Evolutionary conservation across 2,113 vertebrate species (phyloP).

Genomic region (Oxyura jamaicensis): DNA sequence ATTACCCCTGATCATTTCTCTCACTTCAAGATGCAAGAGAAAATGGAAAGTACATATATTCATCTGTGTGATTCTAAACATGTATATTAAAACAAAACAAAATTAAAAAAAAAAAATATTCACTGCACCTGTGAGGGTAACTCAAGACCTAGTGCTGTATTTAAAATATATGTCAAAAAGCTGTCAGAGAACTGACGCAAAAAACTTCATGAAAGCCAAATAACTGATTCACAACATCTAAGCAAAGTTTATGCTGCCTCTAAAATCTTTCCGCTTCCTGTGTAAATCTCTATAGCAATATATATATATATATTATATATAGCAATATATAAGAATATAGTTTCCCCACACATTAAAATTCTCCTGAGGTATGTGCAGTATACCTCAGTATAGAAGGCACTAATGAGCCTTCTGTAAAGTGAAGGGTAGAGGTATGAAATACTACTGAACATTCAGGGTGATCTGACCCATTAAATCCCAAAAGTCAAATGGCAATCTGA

Average conservation of each 20-base stretch:
- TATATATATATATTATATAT: background rate
- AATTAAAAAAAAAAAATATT: background rate
- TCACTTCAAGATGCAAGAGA: background rate
- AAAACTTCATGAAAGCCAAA: background rate
- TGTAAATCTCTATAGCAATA: background rate
- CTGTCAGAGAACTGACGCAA: background rate
- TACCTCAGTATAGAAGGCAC: too few relatives aligned
- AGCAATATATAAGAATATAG: background rate
- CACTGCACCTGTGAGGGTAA: background rate
- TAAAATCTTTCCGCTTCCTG: background rate
- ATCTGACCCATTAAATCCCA: background rate
- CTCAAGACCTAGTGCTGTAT: background rate
- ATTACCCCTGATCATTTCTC: background rate
- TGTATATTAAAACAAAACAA: background rate
- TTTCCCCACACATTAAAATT: background rate
- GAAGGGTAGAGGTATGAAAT: background rate
- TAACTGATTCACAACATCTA: background rate
- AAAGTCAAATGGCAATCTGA: background rate
- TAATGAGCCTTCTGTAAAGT: background rate
- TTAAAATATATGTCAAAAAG: background rate
- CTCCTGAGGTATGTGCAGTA: background rate
- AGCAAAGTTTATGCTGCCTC: background rate
- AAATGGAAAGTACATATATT: fast-evolving
- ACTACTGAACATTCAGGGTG: background rate
- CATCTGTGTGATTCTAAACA: fast-evolving